Evolutionary conservation across 2,888 invertebrate genomes (phyloP), one percentile per base, ranked within the genome.

Genomic region (Cactoblastis cactorum): DNA sequence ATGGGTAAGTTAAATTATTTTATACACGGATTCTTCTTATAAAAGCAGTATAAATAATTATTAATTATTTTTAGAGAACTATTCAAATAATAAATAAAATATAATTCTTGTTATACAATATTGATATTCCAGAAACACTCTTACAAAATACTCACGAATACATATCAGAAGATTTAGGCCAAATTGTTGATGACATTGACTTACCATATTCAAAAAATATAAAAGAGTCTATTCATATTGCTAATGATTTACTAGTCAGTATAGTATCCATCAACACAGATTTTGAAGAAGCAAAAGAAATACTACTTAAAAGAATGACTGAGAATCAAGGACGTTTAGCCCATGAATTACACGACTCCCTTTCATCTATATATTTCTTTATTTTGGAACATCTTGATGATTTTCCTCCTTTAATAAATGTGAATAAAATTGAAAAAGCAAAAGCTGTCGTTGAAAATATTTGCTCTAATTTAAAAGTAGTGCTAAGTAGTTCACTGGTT

Each of bases 101-200:
- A 9, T 6, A 9, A 28, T 28, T 9, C 28, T 15, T 41, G 22
- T 12, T 41, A 41, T 9, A 24, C 41, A 41, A 24, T 14, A n/a
- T 41, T 41, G 24, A 45, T 6, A 35, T 37, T 45, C 45, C 14
- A 34, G 38, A 38, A 33, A 41, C 49, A 49, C 41, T 39, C 32
- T 5, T 33, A 49, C 41, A 49, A 14, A 41, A 24, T 1, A 24
- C 24, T 41, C 22, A 14, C 6, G 41, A 41, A 24, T 41, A 41
- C 24, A 22, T 22, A 41, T 41, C 39, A 22, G 41, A 41, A 41
- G 14, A 41, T 24, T 4, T 41, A 24, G 41, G 22, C 24, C 2
- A 24, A 41, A 41, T 24, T n/a, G 4, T 41, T 3, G 14, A 41
- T 41, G 24, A 41, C 22, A 41, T 41, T 1, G 22, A 41, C 3